Base-by-base conservation (phyloP, 2,797 vertebrate species). In the Florisuga fusca region DNA sequence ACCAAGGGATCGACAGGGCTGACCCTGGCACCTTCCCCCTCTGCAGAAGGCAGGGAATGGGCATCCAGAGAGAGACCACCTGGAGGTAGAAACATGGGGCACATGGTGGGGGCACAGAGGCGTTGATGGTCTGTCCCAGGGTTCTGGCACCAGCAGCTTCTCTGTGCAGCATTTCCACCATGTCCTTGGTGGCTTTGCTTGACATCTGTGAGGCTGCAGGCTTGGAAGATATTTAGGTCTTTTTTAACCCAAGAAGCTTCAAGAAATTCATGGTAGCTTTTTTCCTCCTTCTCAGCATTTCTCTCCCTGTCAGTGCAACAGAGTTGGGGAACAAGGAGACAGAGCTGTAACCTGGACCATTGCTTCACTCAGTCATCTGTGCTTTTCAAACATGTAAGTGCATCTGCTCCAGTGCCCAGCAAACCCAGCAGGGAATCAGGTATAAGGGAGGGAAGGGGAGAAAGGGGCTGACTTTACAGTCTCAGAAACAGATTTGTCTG, bases 41-140 rank as follows among this genome's bases (percentile, higher is more conserved):
- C 79, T 5, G 6, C 34, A 46, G 58, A 63, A 61, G 36, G 23
- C 19, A 22, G 48, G 48, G 59, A 57, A 25, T 2, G 4, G n/a
- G 25, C 14, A 8, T 21, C 43, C 3, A 9, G 50, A 55, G 38
- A 69, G 76, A n/a, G 29, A 38, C 25, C 8, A n/a, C 15, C 31
- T 50, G 31, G 21, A 77, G 50, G 36, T 11, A 48, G 54, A 22
- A 68, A 8, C 2, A 2, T 3, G 1, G 29, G n/a, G 12, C 15
- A 23, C 6, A 5, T 3, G 6, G 6, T 18, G 6, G 8, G 34
- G 12, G 15, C 8, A 48, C 46, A 55, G 43, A 3, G 5, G 18
- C 25, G 16, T 29, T 3, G 1, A 4, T 29, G 9, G 15, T 7
- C 13, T 5, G 1, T 27, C 41, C 19, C 0, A 0, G 5, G 12